Conservation (phyloP, 2,797 vertebrate species). For the Epinephelus malabaricus region DNA sequence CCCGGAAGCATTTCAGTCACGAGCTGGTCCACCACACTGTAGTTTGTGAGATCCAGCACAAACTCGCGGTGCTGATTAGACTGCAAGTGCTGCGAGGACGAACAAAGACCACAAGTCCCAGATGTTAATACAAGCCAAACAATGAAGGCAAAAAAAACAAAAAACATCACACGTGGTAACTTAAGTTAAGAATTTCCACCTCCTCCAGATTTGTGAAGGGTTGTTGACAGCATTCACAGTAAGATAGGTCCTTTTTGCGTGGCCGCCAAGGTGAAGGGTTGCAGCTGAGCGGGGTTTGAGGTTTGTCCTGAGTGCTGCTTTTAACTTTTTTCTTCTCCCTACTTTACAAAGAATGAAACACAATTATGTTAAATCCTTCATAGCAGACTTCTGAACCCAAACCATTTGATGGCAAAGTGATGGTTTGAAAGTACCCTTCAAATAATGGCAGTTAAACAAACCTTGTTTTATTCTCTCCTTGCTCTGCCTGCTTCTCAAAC, state of each 20-base stretch:
- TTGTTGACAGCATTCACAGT: slow-evolving; percentile 91
- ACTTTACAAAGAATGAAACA: slow-evolving; percentile 24
- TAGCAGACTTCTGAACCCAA: neutral
- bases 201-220: slow-evolving; percentile 85
- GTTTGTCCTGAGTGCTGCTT: slow-evolving; percentile 63
- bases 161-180: neutral
- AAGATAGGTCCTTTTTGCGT: slow-evolving; percentile 81
- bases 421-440: neutral
- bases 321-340: slow-evolving; percentile 63
- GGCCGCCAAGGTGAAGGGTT: slow-evolving; percentile 70
- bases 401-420: neutral
- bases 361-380: neutral
- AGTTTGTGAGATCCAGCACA: slow-evolving; percentile 82
- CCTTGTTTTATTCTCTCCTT: slow-evolving; percentile 73
- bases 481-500: slow-evolving; percentile 61
- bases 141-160: too few relatives aligned
- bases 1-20: slow-evolving; percentile 80
- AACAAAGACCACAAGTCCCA: slow-evolving; percentile 21
- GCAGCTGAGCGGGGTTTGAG: slow-evolving; percentile 42
- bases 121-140: neutral
- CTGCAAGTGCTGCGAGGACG: slow-evolving; percentile 86
- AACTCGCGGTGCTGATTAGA: slow-evolving; percentile 86
- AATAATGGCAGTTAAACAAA: slow-evolving; percentile 57
- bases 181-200: slow-evolving; percentile 71
- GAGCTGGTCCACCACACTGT: slow-evolving; percentile 83